Conservation (phyloP, 1,140 invertebrate genomes). For the Saccostrea glomerata region DNA sequence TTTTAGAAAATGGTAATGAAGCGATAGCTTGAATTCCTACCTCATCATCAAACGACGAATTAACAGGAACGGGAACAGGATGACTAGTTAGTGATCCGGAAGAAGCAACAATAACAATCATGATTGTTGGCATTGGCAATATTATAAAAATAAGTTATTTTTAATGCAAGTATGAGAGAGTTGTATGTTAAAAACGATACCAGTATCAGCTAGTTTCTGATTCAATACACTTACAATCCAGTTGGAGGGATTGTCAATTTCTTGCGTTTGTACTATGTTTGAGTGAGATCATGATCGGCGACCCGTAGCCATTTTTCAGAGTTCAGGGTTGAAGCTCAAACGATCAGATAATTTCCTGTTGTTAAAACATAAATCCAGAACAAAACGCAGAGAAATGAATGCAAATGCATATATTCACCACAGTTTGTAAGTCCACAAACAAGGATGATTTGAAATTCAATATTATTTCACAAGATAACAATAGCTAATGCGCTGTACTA, state of each 20-base stretch:
- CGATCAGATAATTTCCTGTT: no score
- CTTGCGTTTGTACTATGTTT: not conserved
- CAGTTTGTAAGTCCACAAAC: no score
- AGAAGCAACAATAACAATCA: not conserved
- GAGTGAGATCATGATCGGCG: no score
- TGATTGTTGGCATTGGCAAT: not conserved
- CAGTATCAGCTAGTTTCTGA: not conserved
- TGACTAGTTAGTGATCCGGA: not conserved
- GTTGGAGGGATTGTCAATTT: conserved; percentile 16
- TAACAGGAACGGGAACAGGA: not conserved
- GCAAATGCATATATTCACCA: no score
- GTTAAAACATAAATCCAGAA: no score
- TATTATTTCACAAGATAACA: no score
- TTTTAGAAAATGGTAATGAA: no score
- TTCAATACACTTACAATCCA: conserved; percentile 27
- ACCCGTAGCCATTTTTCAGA: no score
- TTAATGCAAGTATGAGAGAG: not conserved
- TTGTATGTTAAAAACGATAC: not conserved
- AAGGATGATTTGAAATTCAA: no score
- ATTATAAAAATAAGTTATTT: conserved; percentile 25
- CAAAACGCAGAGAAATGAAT: no score
- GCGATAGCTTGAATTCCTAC: not conserved
- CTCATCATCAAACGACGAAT: not conserved
- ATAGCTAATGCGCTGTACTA: no score
- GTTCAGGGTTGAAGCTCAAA: no score